phyloP scores from a whole-genome alignment of 2,888 invertebrate genomes.

The Oxytorus armatus region DNA sequence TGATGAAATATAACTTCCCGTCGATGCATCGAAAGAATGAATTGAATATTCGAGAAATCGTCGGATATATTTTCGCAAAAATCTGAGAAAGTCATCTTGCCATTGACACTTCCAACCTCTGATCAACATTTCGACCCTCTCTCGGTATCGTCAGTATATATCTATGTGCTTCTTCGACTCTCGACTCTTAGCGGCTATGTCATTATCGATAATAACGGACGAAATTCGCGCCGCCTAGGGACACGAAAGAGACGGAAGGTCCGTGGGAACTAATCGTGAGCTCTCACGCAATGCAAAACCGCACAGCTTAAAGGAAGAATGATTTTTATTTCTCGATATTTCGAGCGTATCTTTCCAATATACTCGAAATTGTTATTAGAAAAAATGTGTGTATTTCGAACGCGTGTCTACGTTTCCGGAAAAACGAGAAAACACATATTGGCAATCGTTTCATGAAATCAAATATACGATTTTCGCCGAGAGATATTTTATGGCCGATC shows the following conservation, averaged over 20 bases:
- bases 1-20: too few relatives aligned
- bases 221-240: conserved; percentile 47
- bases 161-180: conserved; percentile 11
- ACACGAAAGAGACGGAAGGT: conserved; percentile 26
- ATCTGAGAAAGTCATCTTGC: not conserved
- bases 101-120: conserved; percentile 23
- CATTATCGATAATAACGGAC: conserved; percentile 61
- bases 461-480: not conserved
- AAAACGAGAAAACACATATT: not conserved
- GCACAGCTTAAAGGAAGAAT: conserved; percentile 8
- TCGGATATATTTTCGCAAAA: not conserved
- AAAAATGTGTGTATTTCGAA: not conserved
- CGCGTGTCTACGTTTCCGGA: not conserved
- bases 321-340: conserved; percentile 20
- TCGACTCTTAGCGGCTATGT: conserved; percentile 33
- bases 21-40: not conserved
- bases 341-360: conserved; percentile 4
- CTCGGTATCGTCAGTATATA: conserved; percentile 1
- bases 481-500: not conserved
- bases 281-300: conserved; percentile 39
- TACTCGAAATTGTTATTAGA: conserved; percentile 1
- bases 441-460: not conserved
- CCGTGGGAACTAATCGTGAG: conserved; percentile 49
- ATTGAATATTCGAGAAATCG: not conserved
- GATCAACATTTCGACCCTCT: conserved; percentile 9